Base-by-base conservation (phyloP, 2,888 invertebrate genomes). In the Philaethria dido region DNA sequence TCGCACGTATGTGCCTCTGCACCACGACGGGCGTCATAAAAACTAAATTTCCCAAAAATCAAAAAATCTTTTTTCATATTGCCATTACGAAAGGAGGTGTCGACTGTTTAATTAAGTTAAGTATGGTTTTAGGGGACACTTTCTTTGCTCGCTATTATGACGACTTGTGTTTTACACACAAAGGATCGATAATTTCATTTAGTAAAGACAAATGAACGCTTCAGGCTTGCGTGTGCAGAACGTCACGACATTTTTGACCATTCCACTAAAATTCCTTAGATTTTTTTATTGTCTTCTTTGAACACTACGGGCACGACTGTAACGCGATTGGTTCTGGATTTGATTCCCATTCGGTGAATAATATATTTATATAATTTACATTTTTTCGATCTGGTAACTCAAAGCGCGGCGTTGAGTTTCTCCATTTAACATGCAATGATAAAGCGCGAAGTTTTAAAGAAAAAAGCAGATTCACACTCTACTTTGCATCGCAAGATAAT, bases 201-300 rank as follows among this genome's bases (percentile, higher is more conserved):
- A 69, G 69, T 70, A 67, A 72, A 74, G 66, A 72, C 74, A 75
- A 74, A 73, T 71, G 73, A 52, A 33, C 6, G 67, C 69, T 69
- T 59, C 48, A 22, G 71, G 72, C 72, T 48, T 48, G 64, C 67
- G 70, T 70, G 70, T 44, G 9, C 11, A 11, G 14, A 29, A 64
- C n/a, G 52, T 50, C 33, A 39, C 52, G 62, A 48, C 48, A 50
- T 16, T 50, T 57, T 29, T 39, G 20, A 18, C 42, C 60, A 39
- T 60, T 47, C 29, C 29, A 13, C 13, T 29, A n/a, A 64, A 64
- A 55, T 64, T 61, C 42, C 45, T 39, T 14, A 45, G n/a, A 60
- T n/a, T n/a, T n/a, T n/a, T n/a, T n/a, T n/a, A n/a, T n/a, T n/a
- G n/a, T n/a, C n/a, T n/a, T n/a, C n/a, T n/a, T n/a, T n/a, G n/a